Evolutionary conservation across 2,888 invertebrate genomes (phyloP), one percentile per base, ranked within the genome.

Genomic region (Cenopis cana): DNA sequence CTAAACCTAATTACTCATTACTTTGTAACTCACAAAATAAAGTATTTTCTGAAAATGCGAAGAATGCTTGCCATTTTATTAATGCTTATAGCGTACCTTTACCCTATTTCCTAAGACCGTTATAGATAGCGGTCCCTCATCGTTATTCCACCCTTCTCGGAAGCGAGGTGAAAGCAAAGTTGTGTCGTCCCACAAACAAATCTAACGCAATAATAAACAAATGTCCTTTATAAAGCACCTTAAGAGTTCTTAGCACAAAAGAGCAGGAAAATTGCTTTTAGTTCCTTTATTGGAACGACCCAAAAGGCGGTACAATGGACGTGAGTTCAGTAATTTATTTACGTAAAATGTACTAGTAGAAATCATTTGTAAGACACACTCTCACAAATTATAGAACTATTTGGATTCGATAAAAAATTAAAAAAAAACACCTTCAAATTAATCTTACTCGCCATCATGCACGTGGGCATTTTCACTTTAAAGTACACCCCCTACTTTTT

Each of bases 121-220:
- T n/a, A 68, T 17, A 24, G 24, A 52, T 60, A 41, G 59, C 41
- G 20, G 33, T 6, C 33, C 52, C 60, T 60, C 36, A 29, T 54
- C 41, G 12, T 29, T 52, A 68, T 54, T 54, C 41, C 33, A 17
- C 33, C 56, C 56, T 56, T 24, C 36, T 57, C 11, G 55, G 62
- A 41, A 41, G 29, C 11, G 49, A 68, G 50, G 62, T 69, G 50
- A 69, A 69, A 69, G 69, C 55, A 52, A 69, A 69, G 69, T 69
- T 69, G 69, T 69, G 69, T 69, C 50, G 69, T 69, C 56, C 36
- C 55, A 20, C 24, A 66, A 57, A 68, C 69, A 69, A 69, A 69
- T 38, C 56, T 69, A 64, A 69, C 62, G 56, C 50, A 64, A 69
- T 64, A 69, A 69, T 56, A 62, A 69, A 69, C 62, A 69, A 69